A percentile compares a stretch with the other conserved stretches of the same genome.
These are phyloP conservation scores for Oreochromis mossambicus DNA, from an alignment of 2,797 vertebrate species.

Conservation along the genomic window DNA sequence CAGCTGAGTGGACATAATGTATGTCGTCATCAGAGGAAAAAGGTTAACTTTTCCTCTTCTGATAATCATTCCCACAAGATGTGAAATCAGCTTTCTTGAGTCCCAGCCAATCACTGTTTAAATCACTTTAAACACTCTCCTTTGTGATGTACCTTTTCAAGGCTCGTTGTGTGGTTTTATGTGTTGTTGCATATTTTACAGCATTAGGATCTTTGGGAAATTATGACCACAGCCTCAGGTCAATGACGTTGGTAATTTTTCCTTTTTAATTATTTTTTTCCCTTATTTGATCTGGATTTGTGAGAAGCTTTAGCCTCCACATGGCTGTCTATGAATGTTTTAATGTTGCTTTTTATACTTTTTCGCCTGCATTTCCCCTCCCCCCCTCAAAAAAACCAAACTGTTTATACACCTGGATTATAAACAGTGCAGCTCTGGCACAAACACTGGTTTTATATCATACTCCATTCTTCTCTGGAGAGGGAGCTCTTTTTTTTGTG, in stretches of 20 bases:
- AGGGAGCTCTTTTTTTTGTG: neutral
- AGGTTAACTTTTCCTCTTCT: neutral
- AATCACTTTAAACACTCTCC: constrained; percentile 59
- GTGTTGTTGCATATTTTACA: constrained; percentile 98
- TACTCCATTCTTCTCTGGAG: constrained; percentile 30
- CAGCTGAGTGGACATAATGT: neutral
- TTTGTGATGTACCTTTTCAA: constrained; percentile 79
- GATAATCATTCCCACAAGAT: neutral
- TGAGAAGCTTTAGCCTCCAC: constrained; percentile 48
- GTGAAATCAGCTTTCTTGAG: neutral
- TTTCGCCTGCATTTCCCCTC: constrained; percentile 26
- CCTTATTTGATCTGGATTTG: constrained; percentile 83
- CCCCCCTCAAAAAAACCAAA: neutral
- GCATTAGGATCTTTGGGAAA: constrained; percentile 96
- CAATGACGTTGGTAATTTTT: constrained; percentile 95
- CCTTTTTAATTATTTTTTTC: constrained; percentile 88
- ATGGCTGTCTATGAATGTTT: constrained; percentile 52
- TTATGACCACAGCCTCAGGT: constrained; percentile 94
- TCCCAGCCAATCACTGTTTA: neutral
- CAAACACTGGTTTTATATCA: constrained; percentile 26
- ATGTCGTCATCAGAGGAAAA: neutral
- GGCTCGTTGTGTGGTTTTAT: constrained; percentile 89
- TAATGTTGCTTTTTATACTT: constrained; percentile 33
- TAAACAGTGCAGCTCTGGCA: constrained; percentile 46
- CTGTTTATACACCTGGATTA: constrained; percentile 58